Percentiles rank a stretch among this genome's conserved stretches.
These are phyloP conservation scores for Eristalinus sepulchralis DNA, from an alignment of 2,888 invertebrate genomes.

Conservation along the genomic window DNA sequence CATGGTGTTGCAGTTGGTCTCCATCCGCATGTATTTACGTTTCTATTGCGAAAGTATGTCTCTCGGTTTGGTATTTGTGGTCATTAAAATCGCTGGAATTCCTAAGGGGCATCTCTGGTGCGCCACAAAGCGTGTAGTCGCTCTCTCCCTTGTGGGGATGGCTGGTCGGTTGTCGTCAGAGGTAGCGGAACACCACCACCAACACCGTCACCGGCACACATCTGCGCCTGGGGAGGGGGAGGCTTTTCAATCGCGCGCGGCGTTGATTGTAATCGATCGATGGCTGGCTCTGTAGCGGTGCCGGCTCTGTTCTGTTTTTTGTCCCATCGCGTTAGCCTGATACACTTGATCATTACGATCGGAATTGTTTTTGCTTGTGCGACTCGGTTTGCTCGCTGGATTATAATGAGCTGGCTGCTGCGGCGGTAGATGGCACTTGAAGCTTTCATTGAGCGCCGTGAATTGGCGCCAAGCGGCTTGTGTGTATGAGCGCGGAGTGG, in stretches of 20 bases:
- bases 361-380: constrained; percentile 36
- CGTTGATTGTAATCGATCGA: constrained; percentile 65
- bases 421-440: constrained; percentile 1
- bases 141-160: constrained; percentile 58
- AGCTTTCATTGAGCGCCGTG: constrained; percentile 41
- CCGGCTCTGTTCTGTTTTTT: neutral
- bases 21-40: constrained; percentile 29
- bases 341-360: constrained; percentile 49
- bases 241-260: constrained; percentile 41
- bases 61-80: constrained; percentile 66
- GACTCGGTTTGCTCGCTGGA: neutral
- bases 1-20: neutral
- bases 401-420: neutral
- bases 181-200: constrained; percentile 50
- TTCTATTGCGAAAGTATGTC: constrained; percentile 66
- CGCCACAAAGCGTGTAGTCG: constrained; percentile 40
- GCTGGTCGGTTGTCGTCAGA: constrained; percentile 23
- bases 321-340: constrained; percentile 28
- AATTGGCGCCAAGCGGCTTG: constrained; percentile 55
- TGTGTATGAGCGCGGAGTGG: constrained; percentile 18
- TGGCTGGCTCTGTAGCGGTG: constrained; percentile 8
- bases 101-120: constrained; percentile 63
- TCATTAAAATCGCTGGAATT: constrained; percentile 66
- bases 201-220: constrained; percentile 35
- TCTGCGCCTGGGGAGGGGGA: neutral